Conservation (phyloP, 2,797 vertebrate species). For the Phylloscopus collybita region DNA sequence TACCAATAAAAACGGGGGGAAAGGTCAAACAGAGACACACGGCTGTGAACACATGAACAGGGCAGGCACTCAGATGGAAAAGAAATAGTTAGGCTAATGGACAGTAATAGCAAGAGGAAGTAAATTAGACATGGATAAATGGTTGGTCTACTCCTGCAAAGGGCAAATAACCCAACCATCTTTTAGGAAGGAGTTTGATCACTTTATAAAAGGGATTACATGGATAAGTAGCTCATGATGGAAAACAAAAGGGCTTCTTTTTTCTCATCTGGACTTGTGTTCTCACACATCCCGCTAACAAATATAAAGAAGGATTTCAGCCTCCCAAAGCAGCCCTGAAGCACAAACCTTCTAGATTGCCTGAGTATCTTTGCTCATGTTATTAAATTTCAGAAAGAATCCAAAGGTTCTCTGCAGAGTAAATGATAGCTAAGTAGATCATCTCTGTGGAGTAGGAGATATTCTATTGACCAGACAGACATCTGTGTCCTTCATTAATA, state of each 20-base stretch:
- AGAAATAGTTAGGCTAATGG: slow-evolving; percentile 31
- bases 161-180: slow-evolving; percentile 16
- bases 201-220: slow-evolving; percentile 59
- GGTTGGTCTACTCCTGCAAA: not conserved
- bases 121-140: slow-evolving; percentile 12
- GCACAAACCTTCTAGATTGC: slow-evolving; percentile 51
- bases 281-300: not conserved
- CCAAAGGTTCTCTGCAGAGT: slow-evolving; percentile 63
- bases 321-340: slow-evolving; percentile 51
- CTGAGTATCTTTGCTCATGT: not conserved
- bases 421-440: slow-evolving; percentile 67
- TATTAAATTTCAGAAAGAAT: slow-evolving; percentile 71
- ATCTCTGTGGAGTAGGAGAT: slow-evolving; percentile 61
- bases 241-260: slow-evolving; percentile 45
- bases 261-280: slow-evolving; percentile 1
- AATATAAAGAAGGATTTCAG: slow-evolving; percentile 69
- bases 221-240: slow-evolving; percentile 41
- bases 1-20: not conserved
- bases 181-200: slow-evolving; percentile 35
- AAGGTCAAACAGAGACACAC: not conserved
- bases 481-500: slow-evolving; percentile 72
- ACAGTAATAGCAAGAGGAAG: slow-evolving; percentile 22
- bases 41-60: not conserved
- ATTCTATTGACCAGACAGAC: slow-evolving; percentile 70
- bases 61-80: not conserved